phyloP scores from a whole-genome alignment of 2,888 invertebrate genomes.

The Ryuthela nishihirai region DNA sequence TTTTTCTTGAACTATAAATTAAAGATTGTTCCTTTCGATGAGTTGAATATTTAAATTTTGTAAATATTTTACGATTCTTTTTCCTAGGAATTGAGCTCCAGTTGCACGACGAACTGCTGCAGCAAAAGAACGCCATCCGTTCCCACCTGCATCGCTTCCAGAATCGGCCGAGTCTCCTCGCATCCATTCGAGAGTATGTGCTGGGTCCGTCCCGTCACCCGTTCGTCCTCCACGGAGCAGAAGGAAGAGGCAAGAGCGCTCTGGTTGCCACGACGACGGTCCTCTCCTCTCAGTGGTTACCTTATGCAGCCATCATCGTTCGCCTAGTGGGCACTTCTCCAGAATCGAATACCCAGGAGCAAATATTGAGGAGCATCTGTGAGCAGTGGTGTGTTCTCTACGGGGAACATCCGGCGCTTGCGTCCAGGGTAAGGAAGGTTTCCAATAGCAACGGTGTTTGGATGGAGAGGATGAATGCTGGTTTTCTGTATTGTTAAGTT shows the following conservation, averaged over 20 bases:
- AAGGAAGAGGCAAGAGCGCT: constrained; percentile 79
- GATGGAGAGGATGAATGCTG: too few species aligned
- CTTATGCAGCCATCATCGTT: constrained; percentile 51
- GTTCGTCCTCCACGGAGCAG: constrained; percentile 68
- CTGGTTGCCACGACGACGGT: constrained; percentile 70
- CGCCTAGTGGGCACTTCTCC: constrained; percentile 55
- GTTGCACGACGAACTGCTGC: constrained; percentile 11
- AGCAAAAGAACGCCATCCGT: constrained; percentile 13
- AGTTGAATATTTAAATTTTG: background rate
- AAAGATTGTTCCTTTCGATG: background rate
- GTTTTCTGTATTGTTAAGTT: too few species aligned
- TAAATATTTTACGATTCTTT: background rate
- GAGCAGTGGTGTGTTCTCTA: constrained; percentile 63
- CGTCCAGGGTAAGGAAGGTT: constrained; percentile 42
- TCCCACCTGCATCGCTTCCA: constrained; percentile 9
- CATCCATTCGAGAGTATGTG: constrained; percentile 9
- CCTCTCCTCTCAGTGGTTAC: constrained; percentile 59
- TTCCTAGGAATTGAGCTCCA: constrained; percentile 8
- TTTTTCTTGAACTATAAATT: too few species aligned
- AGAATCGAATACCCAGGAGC: constrained; percentile 64
- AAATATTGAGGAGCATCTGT: constrained; percentile 48
- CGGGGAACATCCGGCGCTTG: constrained; percentile 57
- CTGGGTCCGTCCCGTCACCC: constrained; percentile 51
- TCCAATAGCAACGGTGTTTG: background rate
- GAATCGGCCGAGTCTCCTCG: constrained; percentile 8